A percentile compares a stretch with the other conserved stretches of the same genome.
These are phyloP conservation scores for Lasioglossum vierecki DNA, from an alignment of 2,888 invertebrate species.

Conservation along the genomic window DNA sequence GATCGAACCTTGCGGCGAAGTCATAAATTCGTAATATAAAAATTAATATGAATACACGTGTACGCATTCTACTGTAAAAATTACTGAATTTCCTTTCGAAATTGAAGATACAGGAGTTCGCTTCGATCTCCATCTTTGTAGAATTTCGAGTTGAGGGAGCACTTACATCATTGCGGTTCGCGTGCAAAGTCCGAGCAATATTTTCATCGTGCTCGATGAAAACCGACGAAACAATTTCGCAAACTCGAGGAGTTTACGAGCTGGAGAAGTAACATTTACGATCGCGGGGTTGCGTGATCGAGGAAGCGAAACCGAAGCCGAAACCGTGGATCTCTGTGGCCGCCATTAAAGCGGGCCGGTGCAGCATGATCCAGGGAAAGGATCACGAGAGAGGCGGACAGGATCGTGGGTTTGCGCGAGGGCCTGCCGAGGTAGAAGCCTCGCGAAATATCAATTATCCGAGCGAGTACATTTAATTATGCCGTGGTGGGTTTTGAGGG, in stretches of 20 bases:
- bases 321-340: background rate
- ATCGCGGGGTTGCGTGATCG: constrained; percentile 8
- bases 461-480: constrained; percentile 61
- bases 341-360: background rate
- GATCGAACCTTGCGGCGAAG: too few relatives aligned
- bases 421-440: constrained; percentile 15
- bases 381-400: constrained; percentile 15
- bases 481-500: constrained; percentile 27
- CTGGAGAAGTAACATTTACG: background rate
- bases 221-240: constrained; percentile 1
- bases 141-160: too few relatives aligned
- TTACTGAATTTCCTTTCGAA: too few relatives aligned
- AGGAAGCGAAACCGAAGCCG: background rate
- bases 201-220: background rate
- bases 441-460: constrained; percentile 67
- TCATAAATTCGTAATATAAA: too few relatives aligned
- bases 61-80: too few relatives aligned
- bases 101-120: too few relatives aligned
- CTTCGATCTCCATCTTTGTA: too few relatives aligned
- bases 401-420: constrained; percentile 4
- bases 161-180: background rate
- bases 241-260: background rate
- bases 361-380: background rate
- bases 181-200: background rate
- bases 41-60: too few relatives aligned